These are phyloP conservation scores for Phocoena phocoena DNA, from an alignment of 2,113 vertebrate species.

Conservation along the genomic window DNA sequence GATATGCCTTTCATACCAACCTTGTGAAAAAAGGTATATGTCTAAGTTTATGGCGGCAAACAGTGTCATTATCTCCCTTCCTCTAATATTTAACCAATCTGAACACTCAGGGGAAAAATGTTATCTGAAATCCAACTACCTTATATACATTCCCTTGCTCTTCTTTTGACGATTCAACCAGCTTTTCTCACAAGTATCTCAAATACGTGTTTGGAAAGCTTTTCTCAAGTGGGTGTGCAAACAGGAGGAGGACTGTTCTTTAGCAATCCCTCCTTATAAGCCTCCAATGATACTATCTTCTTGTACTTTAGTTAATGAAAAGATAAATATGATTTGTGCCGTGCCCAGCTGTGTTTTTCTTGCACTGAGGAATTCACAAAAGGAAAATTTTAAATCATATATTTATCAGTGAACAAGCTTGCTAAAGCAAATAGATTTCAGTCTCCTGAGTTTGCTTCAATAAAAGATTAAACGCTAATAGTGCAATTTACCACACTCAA, in stretches of 20 bases:
- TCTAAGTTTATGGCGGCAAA: conserved; percentile 85
- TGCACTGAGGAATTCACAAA: conserved; percentile 84
- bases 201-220: conserved; percentile 89
- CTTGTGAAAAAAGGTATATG: conserved; percentile 83
- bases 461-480: conserved; percentile 88
- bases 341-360: conserved; percentile 88
- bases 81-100: conserved; percentile 96
- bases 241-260: conserved; percentile 86
- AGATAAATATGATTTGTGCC: conserved; percentile 87
- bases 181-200: conserved; percentile 87
- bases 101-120: conserved; percentile 88
- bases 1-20: conserved; percentile 84
- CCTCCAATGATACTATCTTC: conserved; percentile 86
- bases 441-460: conserved; percentile 78
- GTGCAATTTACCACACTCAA: conserved; percentile 82
- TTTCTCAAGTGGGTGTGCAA: conserved; percentile 88
- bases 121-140: conserved; percentile 92
- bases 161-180: conserved; percentile 88
- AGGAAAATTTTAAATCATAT: conserved; percentile 85
- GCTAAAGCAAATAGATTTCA: conserved; percentile 87
- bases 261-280: conserved; percentile 85
- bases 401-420: conserved; percentile 85
- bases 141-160: conserved; percentile 89
- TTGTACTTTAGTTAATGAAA: conserved; percentile 88
- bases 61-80: conserved; percentile 86